Evolutionary conservation across 2,797 vertebrate species (phyloP).

Genomic region (Sitta carolinensis): DNA sequence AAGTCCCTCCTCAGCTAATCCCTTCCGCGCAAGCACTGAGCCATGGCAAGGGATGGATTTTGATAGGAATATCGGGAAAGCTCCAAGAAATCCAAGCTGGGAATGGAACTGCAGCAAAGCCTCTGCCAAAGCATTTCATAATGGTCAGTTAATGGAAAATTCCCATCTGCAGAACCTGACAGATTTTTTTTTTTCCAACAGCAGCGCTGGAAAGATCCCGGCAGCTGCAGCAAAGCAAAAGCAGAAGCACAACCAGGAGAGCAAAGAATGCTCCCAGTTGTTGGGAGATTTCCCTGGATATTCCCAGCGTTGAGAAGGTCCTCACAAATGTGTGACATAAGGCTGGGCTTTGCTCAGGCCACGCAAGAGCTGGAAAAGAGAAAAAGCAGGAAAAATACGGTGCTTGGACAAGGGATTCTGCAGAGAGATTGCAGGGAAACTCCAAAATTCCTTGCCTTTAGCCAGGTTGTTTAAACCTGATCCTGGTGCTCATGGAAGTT

Average conservation of each 20-base stretch:
- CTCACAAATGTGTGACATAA: background rate
- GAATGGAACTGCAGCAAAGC: background rate
- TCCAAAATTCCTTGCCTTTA: background rate
- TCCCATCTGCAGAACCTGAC: background rate
- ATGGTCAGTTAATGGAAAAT: background rate
- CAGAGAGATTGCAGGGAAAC: background rate
- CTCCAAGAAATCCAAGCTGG: background rate
- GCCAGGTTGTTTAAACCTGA: background rate
- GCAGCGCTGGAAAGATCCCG: background rate
- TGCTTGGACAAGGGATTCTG: background rate
- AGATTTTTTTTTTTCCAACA: background rate
- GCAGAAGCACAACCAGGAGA: background rate
- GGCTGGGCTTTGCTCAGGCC: background rate
- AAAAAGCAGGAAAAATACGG: background rate
- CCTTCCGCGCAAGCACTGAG: background rate
- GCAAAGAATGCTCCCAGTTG: background rate
- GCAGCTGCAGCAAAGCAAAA: background rate
- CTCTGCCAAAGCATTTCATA: background rate
- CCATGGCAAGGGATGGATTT: background rate
- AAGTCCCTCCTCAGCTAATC: background rate
- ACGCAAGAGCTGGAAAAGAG: background rate
- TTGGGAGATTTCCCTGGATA: background rate
- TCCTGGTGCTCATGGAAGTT: rapidly evolving
- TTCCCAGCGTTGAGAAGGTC: background rate
- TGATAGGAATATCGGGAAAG: background rate